Base-by-base conservation (phyloP, 2,797 vertebrate genomes). In the Kryptopterus vitreolus region DNA sequence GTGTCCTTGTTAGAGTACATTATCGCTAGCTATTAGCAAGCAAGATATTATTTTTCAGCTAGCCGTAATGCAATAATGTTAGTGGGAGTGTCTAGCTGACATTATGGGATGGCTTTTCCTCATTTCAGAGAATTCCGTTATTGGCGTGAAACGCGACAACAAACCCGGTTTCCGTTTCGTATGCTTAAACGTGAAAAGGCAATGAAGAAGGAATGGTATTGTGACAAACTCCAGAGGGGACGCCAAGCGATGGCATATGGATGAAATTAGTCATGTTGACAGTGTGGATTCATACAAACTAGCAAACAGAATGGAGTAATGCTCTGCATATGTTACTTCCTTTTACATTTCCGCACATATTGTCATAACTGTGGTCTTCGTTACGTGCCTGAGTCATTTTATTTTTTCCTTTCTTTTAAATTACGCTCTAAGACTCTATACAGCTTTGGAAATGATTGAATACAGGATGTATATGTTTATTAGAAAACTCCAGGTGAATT, bases 211-310 rank as follows among this genome's bases (percentile, higher is more conserved):
- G 35, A 55, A 75, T 75, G 18, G n/a, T 59, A 46, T 26, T 0
- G 24, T 46, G 24, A 46, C n/a, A 59, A 59, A 46, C 35, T 43
- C 57, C 71, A 46, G 55, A 46, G 35, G 38, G n/a, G 55, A 59
- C 29, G 72, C 55, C 55, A 75, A 68, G 53, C 63, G 69, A 35
- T 11, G 50, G 55, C 76, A 78, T 69, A 78, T 69, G 66, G 48
- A 68, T 57, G 26, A 66, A 78, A 53, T 66, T 57, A 78, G 62
- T 66, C 76, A 78, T 58, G 55, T 38, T 66, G 31, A 68, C 76
- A 73, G 52, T 22, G 71, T 29, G 46, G 48, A 80, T 66, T 35
- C 70, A 80, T 63, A 74, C 24, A 2, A 65, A 43, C 70, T 68
- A 63, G 55, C 35, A 29, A 59, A 59, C 55, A 74, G 55, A 29